Percentiles rank a stretch among this genome's conserved stretches.
phyloP scores from a whole-genome alignment of 2,797 vertebrate genomes.

The Thaleichthys pacificus region DNA sequence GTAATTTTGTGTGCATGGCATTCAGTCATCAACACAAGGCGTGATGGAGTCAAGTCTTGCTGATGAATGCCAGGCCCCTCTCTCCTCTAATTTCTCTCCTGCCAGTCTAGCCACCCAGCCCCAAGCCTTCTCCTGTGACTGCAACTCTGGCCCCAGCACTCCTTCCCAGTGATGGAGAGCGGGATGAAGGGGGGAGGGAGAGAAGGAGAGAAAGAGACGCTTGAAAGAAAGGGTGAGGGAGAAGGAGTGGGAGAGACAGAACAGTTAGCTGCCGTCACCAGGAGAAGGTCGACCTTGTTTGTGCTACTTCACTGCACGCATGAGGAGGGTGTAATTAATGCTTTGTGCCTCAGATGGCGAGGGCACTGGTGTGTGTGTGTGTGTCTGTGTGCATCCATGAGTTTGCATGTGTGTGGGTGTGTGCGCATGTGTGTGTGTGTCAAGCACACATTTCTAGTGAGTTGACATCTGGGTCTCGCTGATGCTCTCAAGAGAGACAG shows the following conservation, averaged over 20 bases:
- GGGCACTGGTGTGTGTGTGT: neutral
- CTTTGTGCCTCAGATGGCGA: neutral
- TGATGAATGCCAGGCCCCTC: constrained; percentile 35
- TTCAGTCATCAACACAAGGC: constrained; percentile 21
- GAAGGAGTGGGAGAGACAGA: constrained; percentile 7
- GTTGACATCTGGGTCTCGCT: no score
- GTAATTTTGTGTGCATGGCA: constrained; percentile 11
- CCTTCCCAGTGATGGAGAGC: constrained; percentile 6
- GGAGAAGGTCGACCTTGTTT: constrained; percentile 58
- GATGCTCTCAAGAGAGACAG: no score
- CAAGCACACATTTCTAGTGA: no score
- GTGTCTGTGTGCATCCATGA: neutral
- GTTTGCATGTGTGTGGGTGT: neutral
- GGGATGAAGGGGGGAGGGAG: constrained; percentile 11
- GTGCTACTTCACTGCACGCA: constrained; percentile 25
- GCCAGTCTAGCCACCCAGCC: neutral
- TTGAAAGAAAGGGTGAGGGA: constrained; percentile 15
- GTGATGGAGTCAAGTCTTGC: constrained; percentile 33
- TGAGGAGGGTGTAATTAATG: constrained; percentile 39
- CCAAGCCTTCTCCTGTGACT: neutral
- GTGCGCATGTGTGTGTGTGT: neutral
- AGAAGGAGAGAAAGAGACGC: neutral
- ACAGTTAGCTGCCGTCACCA: constrained; percentile 27
- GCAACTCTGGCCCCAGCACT: constrained; percentile 1
- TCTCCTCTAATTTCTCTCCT: neutral